These are phyloP conservation scores for Hydrozoanthus gracilis DNA, from an alignment of 92 coral and sea anemone genomes.

Conservation along the genomic window DNA sequence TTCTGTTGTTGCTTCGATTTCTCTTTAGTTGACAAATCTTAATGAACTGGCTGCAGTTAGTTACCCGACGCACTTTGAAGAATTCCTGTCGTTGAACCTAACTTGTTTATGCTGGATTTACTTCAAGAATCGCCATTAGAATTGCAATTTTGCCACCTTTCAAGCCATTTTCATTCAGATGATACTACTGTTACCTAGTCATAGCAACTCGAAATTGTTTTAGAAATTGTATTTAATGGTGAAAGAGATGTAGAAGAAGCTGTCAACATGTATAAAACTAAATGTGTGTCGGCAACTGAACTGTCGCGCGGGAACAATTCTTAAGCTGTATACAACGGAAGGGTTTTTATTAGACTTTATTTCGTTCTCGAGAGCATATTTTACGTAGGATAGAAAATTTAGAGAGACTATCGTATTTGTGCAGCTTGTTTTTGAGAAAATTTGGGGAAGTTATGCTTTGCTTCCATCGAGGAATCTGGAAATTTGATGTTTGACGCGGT, in stretches of 20 bases:
- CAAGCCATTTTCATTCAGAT: background rate
- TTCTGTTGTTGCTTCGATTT: background rate
- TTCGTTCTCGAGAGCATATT: slow-evolving; percentile 8
- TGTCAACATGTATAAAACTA: background rate
- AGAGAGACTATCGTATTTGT: background rate
- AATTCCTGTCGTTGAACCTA: slow-evolving; percentile 13
- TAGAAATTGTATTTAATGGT: background rate
- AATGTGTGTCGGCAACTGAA: background rate
- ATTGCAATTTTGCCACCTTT: slow-evolving; percentile 12
- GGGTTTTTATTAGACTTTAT: background rate
- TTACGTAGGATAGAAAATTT: background rate
- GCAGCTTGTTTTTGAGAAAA: background rate
- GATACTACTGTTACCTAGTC: background rate
- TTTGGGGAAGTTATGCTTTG: background rate
- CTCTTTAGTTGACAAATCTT: background rate
- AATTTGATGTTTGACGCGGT: background rate
- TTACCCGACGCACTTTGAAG: slow-evolving; percentile 39
- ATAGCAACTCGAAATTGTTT: background rate
- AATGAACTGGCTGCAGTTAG: slow-evolving; percentile 28
- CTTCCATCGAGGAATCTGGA: background rate
- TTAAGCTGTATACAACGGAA: background rate
- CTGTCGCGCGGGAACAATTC: slow-evolving; percentile 19
- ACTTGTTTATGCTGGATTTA: slow-evolving; percentile 19
- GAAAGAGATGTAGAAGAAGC: background rate
- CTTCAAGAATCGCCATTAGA: slow-evolving; percentile 33